Evolutionary conservation across 2,888 invertebrate species (phyloP), one percentile per base, ranked within the genome.

Genomic region (Quadriops clusia): DNA sequence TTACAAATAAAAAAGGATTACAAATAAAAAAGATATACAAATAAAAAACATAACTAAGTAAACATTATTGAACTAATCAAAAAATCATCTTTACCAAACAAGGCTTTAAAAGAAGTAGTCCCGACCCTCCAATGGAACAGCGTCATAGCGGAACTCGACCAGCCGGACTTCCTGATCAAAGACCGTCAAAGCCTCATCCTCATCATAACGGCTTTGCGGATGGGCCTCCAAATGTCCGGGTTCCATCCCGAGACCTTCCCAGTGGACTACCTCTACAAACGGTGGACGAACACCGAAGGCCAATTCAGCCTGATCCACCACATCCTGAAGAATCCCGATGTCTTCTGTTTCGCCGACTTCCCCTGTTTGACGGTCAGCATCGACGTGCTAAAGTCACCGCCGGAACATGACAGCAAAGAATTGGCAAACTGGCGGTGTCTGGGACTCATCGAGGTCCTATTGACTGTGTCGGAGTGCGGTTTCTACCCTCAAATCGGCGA

Each of bases 381-480:
- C 23, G 91, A 94, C 48, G 74, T 87, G 40, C 61, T 97, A 20
- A 98, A 98, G 64, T 82, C 89, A 7, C 82, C 86, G 4, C 95
- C 95, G 0, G 97, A 97, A 64, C 80, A 82, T 13, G 91, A 94
- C 47, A 90, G 89, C 56, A 87, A 93, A 57, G 94, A 94, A 56
- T 74, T 93, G 24, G 76, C 81, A 23, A 84, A 84, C 11, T 97
- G 95, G 95, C 79, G 90, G 42, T 93, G 89, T 3, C 60, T 94
- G 35, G 90, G 93, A 54, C 69, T 98, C 35, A 77, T 95, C 1
- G 94, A 97, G 54, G 67, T 86, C 15, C 61, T 98, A 28, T 62
- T 98, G 34, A 77, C 77, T 48, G 73, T 95, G 43, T 83, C 90
- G 2, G 94, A 94, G 45, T 74, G 81, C 17, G 72, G 80, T 37